Conservation (phyloP, 2,888 invertebrate species). For the Nomada goodeniana region DNA sequence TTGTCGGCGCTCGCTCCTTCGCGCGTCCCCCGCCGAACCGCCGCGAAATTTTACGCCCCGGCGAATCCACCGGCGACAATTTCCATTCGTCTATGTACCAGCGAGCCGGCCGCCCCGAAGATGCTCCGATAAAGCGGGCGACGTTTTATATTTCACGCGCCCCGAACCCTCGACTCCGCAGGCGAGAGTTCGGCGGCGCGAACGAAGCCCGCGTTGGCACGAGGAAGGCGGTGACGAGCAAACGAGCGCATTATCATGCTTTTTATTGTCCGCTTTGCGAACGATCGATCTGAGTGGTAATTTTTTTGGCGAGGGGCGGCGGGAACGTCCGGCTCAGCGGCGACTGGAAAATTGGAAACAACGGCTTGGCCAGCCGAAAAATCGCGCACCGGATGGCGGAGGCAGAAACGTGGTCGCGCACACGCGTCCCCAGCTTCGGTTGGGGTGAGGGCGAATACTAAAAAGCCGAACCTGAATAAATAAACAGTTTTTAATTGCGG, state of each 20-base stretch:
- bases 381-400: conserved; percentile 66
- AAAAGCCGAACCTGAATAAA: conserved; percentile 83
- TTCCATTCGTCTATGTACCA: too few species aligned
- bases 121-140: too few species aligned
- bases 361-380: conserved; percentile 75
- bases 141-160: too few species aligned
- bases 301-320: conserved; percentile 55
- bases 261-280: conserved; percentile 42
- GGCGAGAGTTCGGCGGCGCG: neutral
- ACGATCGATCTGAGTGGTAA: conserved; percentile 54
- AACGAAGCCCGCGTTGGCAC: neutral
- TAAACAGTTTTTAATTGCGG: conserved; percentile 84
- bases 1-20: too few species aligned
- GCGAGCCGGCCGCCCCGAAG: too few species aligned
- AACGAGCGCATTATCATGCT: conserved; percentile 35
- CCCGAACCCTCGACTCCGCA: too few species aligned
- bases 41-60: too few species aligned
- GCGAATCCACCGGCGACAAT: too few species aligned
- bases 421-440: conserved; percentile 46
- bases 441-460: conserved; percentile 77
- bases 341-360: conserved; percentile 73
- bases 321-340: conserved; percentile 43
- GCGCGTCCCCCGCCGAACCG: too few species aligned
- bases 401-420: conserved; percentile 32
- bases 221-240: neutral